A percentile compares a stretch with the other conserved stretches of the same genome.
phyloP scores from a whole-genome alignment of 2,113 vertebrate genomes.

The Hypocryptadius cinnamomeus region DNA sequence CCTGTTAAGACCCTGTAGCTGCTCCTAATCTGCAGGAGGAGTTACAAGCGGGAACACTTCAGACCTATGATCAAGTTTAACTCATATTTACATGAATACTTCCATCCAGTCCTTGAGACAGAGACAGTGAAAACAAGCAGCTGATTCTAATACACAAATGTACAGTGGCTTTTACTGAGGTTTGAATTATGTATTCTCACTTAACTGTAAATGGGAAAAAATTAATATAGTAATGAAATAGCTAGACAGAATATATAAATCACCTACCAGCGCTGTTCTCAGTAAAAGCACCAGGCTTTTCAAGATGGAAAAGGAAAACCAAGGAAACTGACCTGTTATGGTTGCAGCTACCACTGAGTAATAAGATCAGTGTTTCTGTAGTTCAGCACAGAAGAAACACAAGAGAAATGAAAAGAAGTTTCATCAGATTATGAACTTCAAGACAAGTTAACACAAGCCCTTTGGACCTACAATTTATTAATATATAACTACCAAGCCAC shows the following conservation, averaged over 20 bases:
- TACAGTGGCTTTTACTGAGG: background rate
- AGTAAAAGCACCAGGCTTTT: background rate
- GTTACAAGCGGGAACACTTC: background rate
- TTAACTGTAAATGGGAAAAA: background rate
- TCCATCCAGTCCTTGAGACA: background rate
- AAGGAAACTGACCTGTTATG: background rate
- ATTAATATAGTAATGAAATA: background rate
- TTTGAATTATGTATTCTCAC: background rate
- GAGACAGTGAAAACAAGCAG: background rate
- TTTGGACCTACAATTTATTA: slow-evolving; percentile 40
- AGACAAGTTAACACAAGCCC: background rate
- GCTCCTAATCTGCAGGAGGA: background rate
- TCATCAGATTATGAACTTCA: background rate
- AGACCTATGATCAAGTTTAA: background rate
- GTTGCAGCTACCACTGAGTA: background rate
- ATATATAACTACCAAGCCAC: slow-evolving; percentile 25
- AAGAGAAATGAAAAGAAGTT: background rate
- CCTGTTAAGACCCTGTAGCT: background rate
- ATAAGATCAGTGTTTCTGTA: background rate
- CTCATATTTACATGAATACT: background rate
- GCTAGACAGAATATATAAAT: background rate
- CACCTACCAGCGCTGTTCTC: background rate
- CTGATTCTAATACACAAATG: background rate
- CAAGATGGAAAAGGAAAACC: background rate
- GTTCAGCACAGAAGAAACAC: background rate